Evolutionary conservation across 2,888 invertebrate genomes (phyloP).

Genomic region (Orchesellides sinensis): DNA sequence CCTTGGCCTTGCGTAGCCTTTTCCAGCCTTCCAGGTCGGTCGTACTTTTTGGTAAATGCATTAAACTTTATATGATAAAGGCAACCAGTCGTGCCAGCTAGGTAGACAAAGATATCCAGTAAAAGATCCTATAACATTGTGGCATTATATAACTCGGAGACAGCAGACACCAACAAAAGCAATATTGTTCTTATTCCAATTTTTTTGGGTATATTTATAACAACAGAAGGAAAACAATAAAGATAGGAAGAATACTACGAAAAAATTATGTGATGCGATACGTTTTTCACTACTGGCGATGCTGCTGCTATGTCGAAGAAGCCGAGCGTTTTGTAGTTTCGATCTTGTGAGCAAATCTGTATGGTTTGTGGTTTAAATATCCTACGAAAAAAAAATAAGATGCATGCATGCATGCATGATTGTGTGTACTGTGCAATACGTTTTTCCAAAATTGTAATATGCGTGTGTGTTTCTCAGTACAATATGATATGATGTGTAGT

Average conservation of each 20-base stretch:
- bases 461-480: no score
- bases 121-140: neutral
- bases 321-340: constrained; percentile 9
- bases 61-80: neutral
- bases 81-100: neutral
- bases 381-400: neutral
- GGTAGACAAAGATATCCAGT: neutral
- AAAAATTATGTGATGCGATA: neutral
- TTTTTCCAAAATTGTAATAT: neutral
- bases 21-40: constrained; percentile 5
- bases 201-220: constrained; percentile 6
- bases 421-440: neutral
- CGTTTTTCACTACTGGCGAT: neutral
- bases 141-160: no score
- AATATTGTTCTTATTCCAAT: constrained; percentile 9
- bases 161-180: neutral
- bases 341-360: constrained; percentile 39
- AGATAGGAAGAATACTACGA: neutral
- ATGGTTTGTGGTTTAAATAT: constrained; percentile 3
- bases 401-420: constrained; percentile 29
- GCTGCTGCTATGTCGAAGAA: neutral
- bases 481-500: neutral
- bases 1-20: constrained; percentile 45
- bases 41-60: neutral
- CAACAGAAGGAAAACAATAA: constrained; percentile 11